Conservation (phyloP, 1,140 invertebrate genomes). For the Drosophila teissieri region DNA sequence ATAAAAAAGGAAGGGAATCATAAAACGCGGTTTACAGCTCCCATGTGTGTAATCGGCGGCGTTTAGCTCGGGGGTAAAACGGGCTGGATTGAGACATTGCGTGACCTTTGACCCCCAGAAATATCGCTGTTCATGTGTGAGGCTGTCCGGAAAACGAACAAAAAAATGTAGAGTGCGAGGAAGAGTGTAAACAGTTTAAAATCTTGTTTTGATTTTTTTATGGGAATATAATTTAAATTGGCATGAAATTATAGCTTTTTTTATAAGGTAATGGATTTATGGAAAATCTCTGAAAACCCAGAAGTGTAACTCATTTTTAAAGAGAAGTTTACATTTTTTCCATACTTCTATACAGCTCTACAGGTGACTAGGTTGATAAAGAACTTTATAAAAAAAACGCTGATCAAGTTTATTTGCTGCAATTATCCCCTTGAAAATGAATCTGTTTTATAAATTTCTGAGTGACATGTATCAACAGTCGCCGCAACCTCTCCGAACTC, state of each 20-base stretch:
- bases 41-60: conserved; percentile 77
- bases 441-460: neutral
- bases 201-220: conserved; percentile 47
- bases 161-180: conserved; percentile 19
- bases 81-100: conserved; percentile 1
- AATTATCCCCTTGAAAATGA: neutral
- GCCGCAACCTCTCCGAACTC: neutral
- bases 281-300: too few species aligned
- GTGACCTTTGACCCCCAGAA: neutral
- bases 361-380: too few species aligned
- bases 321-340: too few species aligned
- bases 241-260: neutral
- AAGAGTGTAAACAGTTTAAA: conserved; percentile 52
- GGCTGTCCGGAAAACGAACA: conserved; percentile 41
- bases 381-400: too few species aligned
- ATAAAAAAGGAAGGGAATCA: conserved; percentile 60
- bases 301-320: too few species aligned
- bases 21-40: conserved; percentile 81
- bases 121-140: conserved; percentile 8
- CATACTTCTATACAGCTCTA: too few species aligned
- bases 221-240: neutral
- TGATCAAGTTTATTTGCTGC: neutral
- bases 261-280: too few species aligned
- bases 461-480: neutral
- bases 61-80: conserved; percentile 53